These are phyloP conservation scores for Sepiola atlantica DNA, from an alignment of 2,888 invertebrate genomes.

Conservation along the genomic window DNA sequence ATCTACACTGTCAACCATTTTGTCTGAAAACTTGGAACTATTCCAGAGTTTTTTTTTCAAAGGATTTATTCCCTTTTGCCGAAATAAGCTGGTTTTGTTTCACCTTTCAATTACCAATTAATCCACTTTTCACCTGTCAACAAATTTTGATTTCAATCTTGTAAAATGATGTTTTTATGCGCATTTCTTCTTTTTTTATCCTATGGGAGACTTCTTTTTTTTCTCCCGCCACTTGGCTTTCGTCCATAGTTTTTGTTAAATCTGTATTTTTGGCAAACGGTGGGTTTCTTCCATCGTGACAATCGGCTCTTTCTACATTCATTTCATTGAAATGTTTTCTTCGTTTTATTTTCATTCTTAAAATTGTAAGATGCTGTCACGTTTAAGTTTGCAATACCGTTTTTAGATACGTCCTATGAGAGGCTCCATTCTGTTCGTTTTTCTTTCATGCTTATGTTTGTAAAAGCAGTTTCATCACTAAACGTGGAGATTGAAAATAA, in stretches of 20 bases:
- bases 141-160: background rate
- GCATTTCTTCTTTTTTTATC: too few species aligned
- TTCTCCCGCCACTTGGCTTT: background rate
- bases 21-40: background rate
- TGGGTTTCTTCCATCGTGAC: background rate
- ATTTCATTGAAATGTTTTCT: background rate
- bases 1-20: background rate
- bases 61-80: background rate
- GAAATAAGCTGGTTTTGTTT: background rate
- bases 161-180: too few species aligned
- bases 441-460: too few species aligned
- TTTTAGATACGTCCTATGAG: too few species aligned
- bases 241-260: background rate
- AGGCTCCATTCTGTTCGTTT: too few species aligned
- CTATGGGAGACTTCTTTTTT: background rate
- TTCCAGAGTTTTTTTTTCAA: background rate
- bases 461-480: too few species aligned
- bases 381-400: too few species aligned
- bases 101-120: background rate
- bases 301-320: background rate
- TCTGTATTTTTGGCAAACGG: background rate
- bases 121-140: background rate
- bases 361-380: too few species aligned
- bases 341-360: too few species aligned
- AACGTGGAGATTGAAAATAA: too few species aligned